Evolutionary conservation across 2,888 invertebrate genomes (phyloP), one percentile per base, ranked within the genome.

Genomic region (Drosophila quinaria): DNA sequence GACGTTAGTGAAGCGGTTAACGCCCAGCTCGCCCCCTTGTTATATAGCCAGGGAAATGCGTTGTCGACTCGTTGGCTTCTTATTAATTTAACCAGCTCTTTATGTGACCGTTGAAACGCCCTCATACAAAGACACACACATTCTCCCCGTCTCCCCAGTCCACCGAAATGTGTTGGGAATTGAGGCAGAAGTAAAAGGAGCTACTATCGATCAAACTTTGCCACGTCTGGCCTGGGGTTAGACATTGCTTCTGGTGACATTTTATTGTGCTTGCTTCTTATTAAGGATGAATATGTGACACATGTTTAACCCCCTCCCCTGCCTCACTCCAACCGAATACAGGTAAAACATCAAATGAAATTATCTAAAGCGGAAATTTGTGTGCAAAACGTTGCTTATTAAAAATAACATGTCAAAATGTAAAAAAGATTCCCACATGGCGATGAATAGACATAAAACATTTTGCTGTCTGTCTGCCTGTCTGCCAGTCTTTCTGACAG

Each of bases 351-450:
- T 60, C 74, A 78, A 76, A 71, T 73, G 65, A 74, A 71, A 77
- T 72, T 72, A 70, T 78, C 69, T 75, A 62, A 74, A 71, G 68
- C 70, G 87, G 64, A 74, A 79, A 63, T 76, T 74, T 70, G 55
- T 78, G 77, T 65, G 77, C 70, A 70, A 76, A 76, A 71, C 65
- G 73, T 46, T 71, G 84, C 84, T 87, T 84, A 84, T 87, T 84
- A 84, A 84, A 87, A 84, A 84, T 84, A 87, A 84, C 84, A 84
- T 84, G 84, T 81, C 87, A 84, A 77, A 87, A 63, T 70, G 65
- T 66, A 67, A 51, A 66, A 56, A 70, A 75, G 69, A 75, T 75
- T 55, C 55, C 58, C 61, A 35, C 62, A 72, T 33, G 42, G 62
- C 62, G 56, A 77, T 80, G 85, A 84, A 69, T 80, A 65, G 70